Evolutionary conservation across 2,888 invertebrate genomes (phyloP), one percentile per base, ranked within the genome.

Genomic region (Agonum fuliginosum): DNA sequence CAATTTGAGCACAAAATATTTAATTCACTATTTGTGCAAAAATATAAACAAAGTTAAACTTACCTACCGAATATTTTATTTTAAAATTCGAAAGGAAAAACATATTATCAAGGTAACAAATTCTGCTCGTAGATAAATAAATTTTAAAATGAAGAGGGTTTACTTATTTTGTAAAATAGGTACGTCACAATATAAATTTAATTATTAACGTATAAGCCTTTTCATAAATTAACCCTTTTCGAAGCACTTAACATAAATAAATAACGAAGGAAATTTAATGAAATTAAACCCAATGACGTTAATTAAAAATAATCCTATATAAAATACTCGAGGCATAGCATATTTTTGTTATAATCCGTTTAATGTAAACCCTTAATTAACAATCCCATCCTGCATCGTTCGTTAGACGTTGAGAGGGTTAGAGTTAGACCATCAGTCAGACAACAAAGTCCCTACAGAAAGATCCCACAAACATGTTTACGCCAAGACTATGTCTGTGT

Each of bases 211-310:
- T 37, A n/a, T 37, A 37, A n/a, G n/a, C n/a, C n/a, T 3, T 37
- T 10, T 10, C 37, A 12, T 1, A 54, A 54, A 48, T 54, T 24
- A 24, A 24, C 54, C 54, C 54, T 54, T 54, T 54, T 54, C 24
- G 22, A n/a, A 8, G 12, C 54, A 54, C 20, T 54, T 54, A 54
- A 1, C 54, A 54, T 54, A 54, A 24, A 54, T 54, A 48, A 48
- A 48, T 48, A 48, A 48, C 48, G 12, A n/a, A 1, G 22, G 2
- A 10, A 54, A 22, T 24, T 27, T 54, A 17, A 20, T 48, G 48
- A 20, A 20, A 48, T 48, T 48, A 48, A 48, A 48, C 20, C 20
- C 20, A 17, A 20, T 17, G n/a, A 48, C 48, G 20, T 48, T 48
- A 20, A 48, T 37, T 37, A n/a, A 37, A 37, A 37, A 37, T 37